Evolutionary conservation across 2,888 invertebrate species (phyloP).

Genomic region (Temnothorax ravouxi): DNA sequence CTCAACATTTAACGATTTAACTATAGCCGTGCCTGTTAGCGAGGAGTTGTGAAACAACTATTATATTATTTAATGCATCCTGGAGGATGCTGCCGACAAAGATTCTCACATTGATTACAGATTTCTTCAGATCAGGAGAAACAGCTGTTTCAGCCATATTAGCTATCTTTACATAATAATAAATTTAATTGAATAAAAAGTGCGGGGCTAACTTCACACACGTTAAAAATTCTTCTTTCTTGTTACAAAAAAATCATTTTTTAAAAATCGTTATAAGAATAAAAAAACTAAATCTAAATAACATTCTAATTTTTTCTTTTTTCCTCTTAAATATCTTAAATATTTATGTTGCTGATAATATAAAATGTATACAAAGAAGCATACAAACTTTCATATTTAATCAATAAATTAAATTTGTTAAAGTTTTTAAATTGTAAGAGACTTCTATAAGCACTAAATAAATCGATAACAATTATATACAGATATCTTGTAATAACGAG

Average conservation of each 20-base stretch:
- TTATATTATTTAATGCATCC: slow-evolving; percentile 8
- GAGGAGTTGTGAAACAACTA: not conserved
- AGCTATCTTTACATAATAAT: not conserved
- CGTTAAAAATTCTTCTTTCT: not conserved
- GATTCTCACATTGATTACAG: not conserved
- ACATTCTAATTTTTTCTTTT: not conserved
- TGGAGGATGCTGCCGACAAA: not conserved
- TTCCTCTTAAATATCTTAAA: not conserved
- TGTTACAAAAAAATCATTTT: not conserved
- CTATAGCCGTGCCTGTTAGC: not conserved
- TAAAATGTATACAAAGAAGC: not conserved
- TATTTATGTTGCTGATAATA: not conserved
- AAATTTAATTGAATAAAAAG: not conserved
- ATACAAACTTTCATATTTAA: not conserved
- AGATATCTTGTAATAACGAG: not conserved
- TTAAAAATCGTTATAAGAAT: not conserved
- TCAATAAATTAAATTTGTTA: not conserved
- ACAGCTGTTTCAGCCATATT: too few species aligned
- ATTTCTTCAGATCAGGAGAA: not conserved
- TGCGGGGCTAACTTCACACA: too few species aligned
- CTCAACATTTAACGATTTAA: slow-evolving; percentile 39
- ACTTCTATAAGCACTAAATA: slow-evolving; percentile 1
- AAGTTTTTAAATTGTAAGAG: not conserved
- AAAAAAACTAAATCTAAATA: not conserved
- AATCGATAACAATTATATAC: slow-evolving; percentile 11